These are phyloP conservation scores for Notothenia coriiceps DNA, from an alignment of 2,113 vertebrate species.

Conservation along the genomic window DNA sequence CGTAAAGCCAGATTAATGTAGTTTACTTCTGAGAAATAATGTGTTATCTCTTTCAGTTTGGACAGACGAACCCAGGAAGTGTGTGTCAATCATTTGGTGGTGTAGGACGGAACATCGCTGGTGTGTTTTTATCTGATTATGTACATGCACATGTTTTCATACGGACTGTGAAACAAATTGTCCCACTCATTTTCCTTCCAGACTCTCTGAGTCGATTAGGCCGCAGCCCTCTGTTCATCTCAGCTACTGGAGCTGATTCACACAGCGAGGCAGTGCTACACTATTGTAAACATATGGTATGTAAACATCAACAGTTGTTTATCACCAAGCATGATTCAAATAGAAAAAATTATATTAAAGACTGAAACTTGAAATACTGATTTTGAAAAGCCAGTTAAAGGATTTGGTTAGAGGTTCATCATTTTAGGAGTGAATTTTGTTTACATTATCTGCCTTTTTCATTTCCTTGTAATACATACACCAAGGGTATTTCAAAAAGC, in stretches of 20 bases:
- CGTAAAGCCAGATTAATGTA: background rate
- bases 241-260: constrained; percentile 88
- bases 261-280: constrained; percentile 85
- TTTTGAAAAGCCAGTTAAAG: too few relatives aligned
- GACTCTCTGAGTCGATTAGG: constrained; percentile 91
- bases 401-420: too few relatives aligned
- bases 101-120: constrained; percentile 92
- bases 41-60: constrained; percentile 81
- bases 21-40: constrained; percentile 22
- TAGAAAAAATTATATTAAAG: too few relatives aligned
- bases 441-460: too few relatives aligned
- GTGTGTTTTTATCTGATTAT: constrained; percentile 69
- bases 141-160: background rate
- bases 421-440: too few relatives aligned
- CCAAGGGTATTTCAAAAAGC: too few relatives aligned
- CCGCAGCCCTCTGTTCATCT: constrained; percentile 86
- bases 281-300: constrained; percentile 91
- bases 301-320: constrained; percentile 22
- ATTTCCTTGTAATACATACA: too few relatives aligned
- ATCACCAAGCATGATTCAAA: background rate
- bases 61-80: constrained; percentile 89
- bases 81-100: constrained; percentile 90
- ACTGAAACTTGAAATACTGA: too few relatives aligned
- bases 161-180: background rate
- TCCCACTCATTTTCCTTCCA: constrained; percentile 54